phyloP scores from a whole-genome alignment of 2,113 vertebrate genomes.

The Scortum barcoo region DNA sequence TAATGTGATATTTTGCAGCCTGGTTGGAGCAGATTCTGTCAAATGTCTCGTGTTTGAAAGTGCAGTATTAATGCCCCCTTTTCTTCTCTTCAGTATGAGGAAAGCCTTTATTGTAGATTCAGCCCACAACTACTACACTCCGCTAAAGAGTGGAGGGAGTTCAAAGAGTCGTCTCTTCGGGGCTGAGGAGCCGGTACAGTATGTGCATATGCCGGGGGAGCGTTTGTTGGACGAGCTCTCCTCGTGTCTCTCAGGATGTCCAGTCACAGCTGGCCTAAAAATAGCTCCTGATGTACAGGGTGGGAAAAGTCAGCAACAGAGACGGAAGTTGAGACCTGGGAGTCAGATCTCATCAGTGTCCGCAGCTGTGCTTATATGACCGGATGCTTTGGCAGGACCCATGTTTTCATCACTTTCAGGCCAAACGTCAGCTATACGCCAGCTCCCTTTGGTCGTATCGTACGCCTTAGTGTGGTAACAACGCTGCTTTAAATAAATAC shows the following conservation, averaged over 20 bases:
- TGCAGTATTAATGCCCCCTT: background rate
- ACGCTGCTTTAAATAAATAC: conserved; percentile 49
- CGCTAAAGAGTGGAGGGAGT: background rate
- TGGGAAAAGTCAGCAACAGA: conserved; percentile 84
- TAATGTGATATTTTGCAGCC: background rate
- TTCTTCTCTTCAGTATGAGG: background rate
- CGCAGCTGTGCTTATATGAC: conserved; percentile 73
- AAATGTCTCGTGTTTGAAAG: background rate
- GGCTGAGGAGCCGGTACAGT: background rate
- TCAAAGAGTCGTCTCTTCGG: conserved; percentile 8
- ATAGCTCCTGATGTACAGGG: conserved; percentile 80
- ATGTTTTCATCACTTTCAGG: conserved; percentile 50
- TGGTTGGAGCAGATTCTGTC: conserved; percentile 2
- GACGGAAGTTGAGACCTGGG: conserved; percentile 81
- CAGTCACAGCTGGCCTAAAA: conserved; percentile 81
- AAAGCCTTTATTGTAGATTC: background rate
- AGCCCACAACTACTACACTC: background rate
- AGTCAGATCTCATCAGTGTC: conserved; percentile 78
- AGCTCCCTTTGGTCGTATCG: background rate
- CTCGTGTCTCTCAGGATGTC: conserved; percentile 73
- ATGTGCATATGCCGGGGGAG: conserved; percentile 38
- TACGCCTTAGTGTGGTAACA: conserved; percentile 37
- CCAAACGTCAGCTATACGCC: conserved; percentile 34
- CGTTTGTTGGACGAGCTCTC: conserved; percentile 56
- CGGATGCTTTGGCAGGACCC: conserved; percentile 58